Conservation (phyloP, 2,113 vertebrate genomes). For the Pituophis catenifer region DNA sequence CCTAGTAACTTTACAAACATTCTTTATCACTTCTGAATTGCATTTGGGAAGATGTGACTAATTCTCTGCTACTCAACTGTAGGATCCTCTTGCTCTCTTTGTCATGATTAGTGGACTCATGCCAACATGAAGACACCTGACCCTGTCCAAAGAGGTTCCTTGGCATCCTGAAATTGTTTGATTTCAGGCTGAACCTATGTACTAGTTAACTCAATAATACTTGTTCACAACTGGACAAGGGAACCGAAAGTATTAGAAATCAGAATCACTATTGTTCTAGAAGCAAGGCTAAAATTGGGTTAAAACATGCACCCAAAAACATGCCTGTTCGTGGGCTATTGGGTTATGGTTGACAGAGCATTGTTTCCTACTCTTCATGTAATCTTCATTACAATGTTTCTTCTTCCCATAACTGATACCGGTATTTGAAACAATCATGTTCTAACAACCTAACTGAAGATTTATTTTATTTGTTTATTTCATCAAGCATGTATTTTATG, state of each 20-base stretch:
- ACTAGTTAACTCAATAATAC: not conserved
- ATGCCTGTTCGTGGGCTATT: not conserved
- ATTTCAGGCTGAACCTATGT: not conserved
- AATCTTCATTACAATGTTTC: not conserved
- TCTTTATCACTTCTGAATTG: not conserved
- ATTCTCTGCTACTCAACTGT: not conserved
- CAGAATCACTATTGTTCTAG: not conserved
- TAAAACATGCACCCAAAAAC: not conserved
- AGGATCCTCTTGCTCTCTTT: not conserved
- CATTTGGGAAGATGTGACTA: not conserved
- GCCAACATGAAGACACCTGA: not conserved
- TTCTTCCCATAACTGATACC: not conserved
- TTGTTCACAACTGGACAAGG: not conserved
- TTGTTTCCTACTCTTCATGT: not conserved
- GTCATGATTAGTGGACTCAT: not conserved
- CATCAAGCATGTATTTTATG: too few species aligned
- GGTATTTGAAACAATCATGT: not conserved
- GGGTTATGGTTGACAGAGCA: not conserved
- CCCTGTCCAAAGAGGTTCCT: not conserved
- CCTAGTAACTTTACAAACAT: constrained; percentile 11
- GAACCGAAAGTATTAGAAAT: not conserved
- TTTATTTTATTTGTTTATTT: too few species aligned
- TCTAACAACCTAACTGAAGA: not conserved
- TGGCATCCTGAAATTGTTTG: not conserved
- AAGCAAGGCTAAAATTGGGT: not conserved